phyloP scores from a whole-genome alignment of 2,797 vertebrate genomes.

The Parambassis ranga region DNA sequence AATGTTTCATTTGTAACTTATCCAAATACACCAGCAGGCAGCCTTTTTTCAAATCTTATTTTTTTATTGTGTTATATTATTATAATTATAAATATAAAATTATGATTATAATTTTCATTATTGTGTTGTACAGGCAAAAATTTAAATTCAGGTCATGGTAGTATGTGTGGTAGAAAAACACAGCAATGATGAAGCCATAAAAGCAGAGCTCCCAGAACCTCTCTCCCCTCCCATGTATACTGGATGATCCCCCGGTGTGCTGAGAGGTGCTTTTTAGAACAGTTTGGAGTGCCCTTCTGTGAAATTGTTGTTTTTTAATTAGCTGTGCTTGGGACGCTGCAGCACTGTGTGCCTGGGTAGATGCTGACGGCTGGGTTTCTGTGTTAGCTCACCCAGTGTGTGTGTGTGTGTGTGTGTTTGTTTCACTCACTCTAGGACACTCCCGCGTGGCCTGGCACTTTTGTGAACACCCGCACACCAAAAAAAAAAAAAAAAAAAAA shows the following conservation, averaged over 20 bases:
- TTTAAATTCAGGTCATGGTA: slow-evolving; percentile 59
- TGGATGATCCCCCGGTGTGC: slow-evolving; percentile 80
- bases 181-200: slow-evolving; percentile 65
- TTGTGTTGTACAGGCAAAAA: slow-evolving; percentile 34
- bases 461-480: slow-evolving; percentile 29
- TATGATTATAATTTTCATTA: no score
- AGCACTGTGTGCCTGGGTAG: slow-evolving; percentile 60
- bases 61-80: no score
- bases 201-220: slow-evolving; percentile 60
- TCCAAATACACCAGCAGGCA: slow-evolving; percentile 19
- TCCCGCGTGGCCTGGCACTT: slow-evolving; percentile 58
- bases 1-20: slow-evolving; percentile 27
- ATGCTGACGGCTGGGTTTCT: slow-evolving; percentile 82
- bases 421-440: slow-evolving; percentile 60
- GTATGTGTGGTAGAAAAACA: slow-evolving; percentile 56
- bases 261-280: slow-evolving; percentile 81
- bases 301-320: slow-evolving; percentile 88
- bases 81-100: no score
- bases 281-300: slow-evolving; percentile 80
- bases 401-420: slow-evolving; percentile 40
- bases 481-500: slow-evolving; percentile 15
- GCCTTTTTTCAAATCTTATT: neutral
- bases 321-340: slow-evolving; percentile 74
- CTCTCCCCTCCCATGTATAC: slow-evolving; percentile 59
- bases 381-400: slow-evolving; percentile 54